Percentiles rank a stretch among this genome's conserved stretches.
phyloP scores from a whole-genome alignment of 2,888 invertebrate species.

The Toxonevra muliebris region DNA sequence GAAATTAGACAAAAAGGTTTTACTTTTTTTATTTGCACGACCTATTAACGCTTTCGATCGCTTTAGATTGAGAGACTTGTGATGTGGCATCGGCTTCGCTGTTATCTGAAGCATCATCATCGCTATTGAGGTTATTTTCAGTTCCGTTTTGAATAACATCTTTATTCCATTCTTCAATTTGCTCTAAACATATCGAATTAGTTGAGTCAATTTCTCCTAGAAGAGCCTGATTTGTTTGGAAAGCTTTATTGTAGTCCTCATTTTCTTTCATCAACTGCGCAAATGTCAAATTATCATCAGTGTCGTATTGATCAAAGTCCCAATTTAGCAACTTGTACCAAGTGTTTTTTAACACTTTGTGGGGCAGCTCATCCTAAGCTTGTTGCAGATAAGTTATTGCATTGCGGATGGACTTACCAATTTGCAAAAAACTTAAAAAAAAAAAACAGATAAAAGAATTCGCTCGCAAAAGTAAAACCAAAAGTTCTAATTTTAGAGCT shows the following conservation, averaged over 20 bases:
- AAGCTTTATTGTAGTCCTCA: constrained; percentile 34
- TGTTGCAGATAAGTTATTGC: constrained; percentile 30
- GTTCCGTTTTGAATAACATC: constrained; percentile 11
- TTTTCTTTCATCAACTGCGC: constrained; percentile 28
- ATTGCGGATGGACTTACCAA: too few relatives aligned
- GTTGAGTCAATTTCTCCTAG: constrained; percentile 7
- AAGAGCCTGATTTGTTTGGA: constrained; percentile 25
- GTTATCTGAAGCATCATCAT: constrained; percentile 1
- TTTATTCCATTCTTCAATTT: constrained; percentile 10
- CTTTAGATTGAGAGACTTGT: too few relatives aligned
- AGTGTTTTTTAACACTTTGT: constrained; percentile 29
- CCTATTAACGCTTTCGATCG: constrained; percentile 7
- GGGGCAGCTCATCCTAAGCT: constrained; percentile 29
- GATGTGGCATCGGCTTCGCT: too few relatives aligned
- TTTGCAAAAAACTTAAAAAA: constrained; percentile 13
- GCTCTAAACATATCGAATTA: constrained; percentile 8
- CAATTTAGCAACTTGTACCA: constrained; percentile 33
- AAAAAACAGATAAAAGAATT: constrained; percentile 7
- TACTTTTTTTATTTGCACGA: too few relatives aligned
- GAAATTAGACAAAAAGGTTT: too few relatives aligned
- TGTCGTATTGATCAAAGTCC: constrained; percentile 31
- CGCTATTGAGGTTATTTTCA: constrained; percentile 5
- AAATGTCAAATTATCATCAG: constrained; percentile 34
- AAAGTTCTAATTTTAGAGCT: too few relatives aligned
- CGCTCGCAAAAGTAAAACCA: neutral